A percentile compares a stretch with the other conserved stretches of the same genome.
These are phyloP conservation scores for Xiphophorus maculatus DNA, from an alignment of 2,113 vertebrate genomes.

Conservation along the genomic window DNA sequence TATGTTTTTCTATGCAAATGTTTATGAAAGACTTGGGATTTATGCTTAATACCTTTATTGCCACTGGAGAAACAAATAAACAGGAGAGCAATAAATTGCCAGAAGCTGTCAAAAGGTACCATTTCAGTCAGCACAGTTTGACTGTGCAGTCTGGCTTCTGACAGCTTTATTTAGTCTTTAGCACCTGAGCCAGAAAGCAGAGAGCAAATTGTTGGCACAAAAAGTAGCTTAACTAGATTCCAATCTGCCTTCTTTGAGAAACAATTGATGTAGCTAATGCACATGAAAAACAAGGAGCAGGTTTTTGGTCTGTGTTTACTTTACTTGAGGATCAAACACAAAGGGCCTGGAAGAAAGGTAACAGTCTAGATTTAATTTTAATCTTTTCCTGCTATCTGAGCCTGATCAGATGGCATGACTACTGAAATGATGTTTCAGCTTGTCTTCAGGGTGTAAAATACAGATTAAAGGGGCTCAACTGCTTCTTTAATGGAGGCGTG, in stretches of 20 bases:
- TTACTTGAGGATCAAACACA: slow-evolving; percentile 29
- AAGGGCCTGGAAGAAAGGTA: slow-evolving; percentile 2
- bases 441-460: slow-evolving; percentile 47
- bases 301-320: slow-evolving; percentile 25
- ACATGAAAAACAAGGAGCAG: slow-evolving; percentile 32
- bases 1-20: background rate
- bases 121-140: slow-evolving; percentile 74
- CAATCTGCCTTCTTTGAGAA: slow-evolving; percentile 63
- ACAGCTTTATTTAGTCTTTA: slow-evolving; percentile 76
- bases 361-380: slow-evolving; percentile 40
- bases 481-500: slow-evolving; percentile 58
- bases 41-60: slow-evolving; percentile 47
- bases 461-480: slow-evolving; percentile 59
- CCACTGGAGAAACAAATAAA: slow-evolving; percentile 67
- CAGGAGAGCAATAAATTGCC: slow-evolving; percentile 67
- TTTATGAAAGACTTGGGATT: slow-evolving; percentile 29
- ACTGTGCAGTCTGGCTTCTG: slow-evolving; percentile 72
- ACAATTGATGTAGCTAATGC: slow-evolving; percentile 51
- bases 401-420: slow-evolving; percentile 5
- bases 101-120: slow-evolving; percentile 71
- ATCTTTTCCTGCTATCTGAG: slow-evolving; percentile 24
- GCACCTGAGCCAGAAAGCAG: slow-evolving; percentile 61
- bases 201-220: slow-evolving; percentile 50
- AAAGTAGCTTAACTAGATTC: slow-evolving; percentile 55
- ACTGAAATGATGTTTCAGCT: slow-evolving; percentile 21